Conservation (phyloP, 2,888 invertebrate species). For the Lasioglossum calceatum region DNA sequence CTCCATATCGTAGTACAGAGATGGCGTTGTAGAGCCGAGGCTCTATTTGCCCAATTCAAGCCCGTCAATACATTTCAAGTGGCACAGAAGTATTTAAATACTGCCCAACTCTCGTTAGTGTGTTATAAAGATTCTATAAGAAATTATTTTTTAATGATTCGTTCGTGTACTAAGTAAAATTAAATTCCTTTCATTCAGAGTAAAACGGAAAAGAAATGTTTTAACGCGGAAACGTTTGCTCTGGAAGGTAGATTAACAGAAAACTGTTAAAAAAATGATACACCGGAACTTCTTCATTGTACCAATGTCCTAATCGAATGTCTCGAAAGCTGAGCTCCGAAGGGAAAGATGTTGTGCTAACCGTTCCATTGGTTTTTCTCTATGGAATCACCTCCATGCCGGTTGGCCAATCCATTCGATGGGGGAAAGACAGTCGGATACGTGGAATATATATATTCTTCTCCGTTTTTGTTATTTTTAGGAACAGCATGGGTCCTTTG, state of each 20-base stretch:
- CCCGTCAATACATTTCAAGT: too few relatives aligned
- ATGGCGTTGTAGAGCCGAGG: too few relatives aligned
- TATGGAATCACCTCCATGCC: neutral
- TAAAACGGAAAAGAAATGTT: neutral
- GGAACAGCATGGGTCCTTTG: slow-evolving; percentile 65
- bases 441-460: slow-evolving; percentile 62
- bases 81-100: too few relatives aligned
- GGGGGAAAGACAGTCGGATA: slow-evolving; percentile 32
- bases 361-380: neutral
- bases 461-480: slow-evolving; percentile 49
- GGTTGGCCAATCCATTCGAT: neutral
- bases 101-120: neutral
- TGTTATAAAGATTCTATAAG: too few relatives aligned
- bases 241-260: neutral
- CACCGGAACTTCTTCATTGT: neutral
- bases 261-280: neutral
- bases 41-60: too few relatives aligned
- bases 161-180: neutral
- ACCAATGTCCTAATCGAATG: neutral
- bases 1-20: too few relatives aligned
- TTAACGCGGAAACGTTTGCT: neutral
- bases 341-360: neutral
- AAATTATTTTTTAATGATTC: neutral
- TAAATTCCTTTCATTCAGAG: neutral
- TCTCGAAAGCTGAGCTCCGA: neutral